Base-by-base conservation (phyloP, 2,113 vertebrate species). In the Cettia cetti region DNA sequence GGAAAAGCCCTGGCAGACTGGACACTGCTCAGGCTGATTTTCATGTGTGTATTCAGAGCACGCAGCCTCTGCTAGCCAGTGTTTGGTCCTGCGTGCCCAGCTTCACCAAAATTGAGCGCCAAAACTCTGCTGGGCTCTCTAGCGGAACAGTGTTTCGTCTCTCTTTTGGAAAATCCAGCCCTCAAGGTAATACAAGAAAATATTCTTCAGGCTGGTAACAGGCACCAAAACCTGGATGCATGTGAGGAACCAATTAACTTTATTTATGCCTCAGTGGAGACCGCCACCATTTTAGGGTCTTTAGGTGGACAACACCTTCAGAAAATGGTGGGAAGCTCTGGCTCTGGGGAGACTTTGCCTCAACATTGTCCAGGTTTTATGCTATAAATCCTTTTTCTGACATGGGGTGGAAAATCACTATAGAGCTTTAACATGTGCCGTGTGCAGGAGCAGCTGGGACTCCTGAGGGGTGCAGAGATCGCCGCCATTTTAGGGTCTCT, bases 281-380 rank as follows among this genome's bases (percentile, higher is more conserved):
- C 21, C 0, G 1, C 26, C 0, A 1, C 54, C 27, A 24, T 47
- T 60, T 59, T 8, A 31, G 54, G 20, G 15, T 37, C 42, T 60
- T 30, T 6, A 24, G 4, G 35, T 1, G 1, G 23, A 42, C 6
- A 16, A 5, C 0, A 1, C 59, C 47, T 40, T 64, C 24, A 28
- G 23, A 53, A 64, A 64, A 78, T 18, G 19, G 37, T 0, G 0
- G 5, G 59, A 22, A 64, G 19, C 37, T n/a, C 47, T 64, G 31
- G 47, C 4, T 7, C 15, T 18, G 30, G 28, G 11, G 11, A 11
- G 18, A 13, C 31, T 56, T 52, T 0, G 0, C 24, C 35, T 33
- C 13, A 33, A 21, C 13, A 16, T 40, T 33, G 35, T 61, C 57
- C 35, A 33, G 22, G 17, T 50, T 33, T 39, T 33, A 26, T 20